These are phyloP conservation scores for Crocidura indochinensis DNA, from an alignment of 2,797 vertebrate species.

Conservation along the genomic window DNA sequence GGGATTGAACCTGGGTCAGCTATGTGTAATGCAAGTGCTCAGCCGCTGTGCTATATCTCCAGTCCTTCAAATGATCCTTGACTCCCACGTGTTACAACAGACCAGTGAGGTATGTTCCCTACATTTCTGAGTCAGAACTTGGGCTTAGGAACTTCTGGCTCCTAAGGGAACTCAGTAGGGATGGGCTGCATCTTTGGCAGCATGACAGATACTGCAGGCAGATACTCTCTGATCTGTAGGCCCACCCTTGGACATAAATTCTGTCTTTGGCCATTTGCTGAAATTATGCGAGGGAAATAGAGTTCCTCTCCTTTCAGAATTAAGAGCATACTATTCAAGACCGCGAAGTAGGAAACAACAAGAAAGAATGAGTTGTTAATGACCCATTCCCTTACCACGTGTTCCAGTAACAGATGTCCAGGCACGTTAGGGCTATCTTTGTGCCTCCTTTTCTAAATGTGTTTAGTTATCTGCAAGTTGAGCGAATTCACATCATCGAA, in stretches of 20 bases:
- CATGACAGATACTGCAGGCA: not conserved
- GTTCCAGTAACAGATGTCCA: conserved; percentile 31
- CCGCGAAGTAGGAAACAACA: conserved; percentile 17
- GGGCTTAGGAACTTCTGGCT: not conserved
- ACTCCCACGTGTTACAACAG: not conserved
- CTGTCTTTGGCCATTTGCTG: conserved; percentile 56
- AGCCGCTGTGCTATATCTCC: too few relatives aligned
- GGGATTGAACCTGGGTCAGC: too few relatives aligned
- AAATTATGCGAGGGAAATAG: conserved; percentile 27
- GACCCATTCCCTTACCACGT: not conserved
- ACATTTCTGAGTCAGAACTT: conserved; percentile 5
- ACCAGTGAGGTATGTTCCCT: not conserved
- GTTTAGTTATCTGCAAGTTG: conserved; percentile 56
- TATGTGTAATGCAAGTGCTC: too few relatives aligned
- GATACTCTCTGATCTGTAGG: too few relatives aligned
- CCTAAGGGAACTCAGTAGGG: not conserved
- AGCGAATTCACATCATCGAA: conserved; percentile 38
- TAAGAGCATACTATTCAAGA: not conserved
- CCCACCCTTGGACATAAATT: not conserved
- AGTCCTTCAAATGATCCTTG: not conserved
- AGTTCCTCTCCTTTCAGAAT: not conserved
- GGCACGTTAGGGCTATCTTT: conserved; percentile 5
- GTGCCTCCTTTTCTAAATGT: conserved; percentile 61
- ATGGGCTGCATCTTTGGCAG: not conserved
- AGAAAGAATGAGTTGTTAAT: not conserved